A percentile compares a stretch with the other conserved stretches of the same genome.
These are phyloP conservation scores for Urophycis tenuis DNA, from an alignment of 2,797 vertebrate species.

Conservation along the genomic window DNA sequence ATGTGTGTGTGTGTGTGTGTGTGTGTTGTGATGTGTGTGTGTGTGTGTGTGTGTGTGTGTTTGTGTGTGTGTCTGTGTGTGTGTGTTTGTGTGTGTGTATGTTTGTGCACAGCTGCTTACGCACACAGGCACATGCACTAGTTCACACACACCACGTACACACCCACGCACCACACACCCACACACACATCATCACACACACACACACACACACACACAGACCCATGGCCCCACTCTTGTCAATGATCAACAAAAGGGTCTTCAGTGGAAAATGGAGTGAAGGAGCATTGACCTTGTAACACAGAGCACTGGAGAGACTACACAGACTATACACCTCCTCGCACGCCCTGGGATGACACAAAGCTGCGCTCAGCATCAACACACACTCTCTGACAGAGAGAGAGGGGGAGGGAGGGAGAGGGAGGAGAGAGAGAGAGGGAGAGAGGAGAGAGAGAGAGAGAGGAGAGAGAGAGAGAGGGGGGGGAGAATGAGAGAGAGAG, in stretches of 20 bases:
- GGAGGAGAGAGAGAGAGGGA: too few relatives aligned
- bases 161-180: too few relatives aligned
- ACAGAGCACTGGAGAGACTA: too few relatives aligned
- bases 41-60: conserved; percentile 33
- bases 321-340: conserved; percentile 31
- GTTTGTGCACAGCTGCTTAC: conserved; percentile 24
- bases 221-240: too few relatives aligned
- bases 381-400: conserved; percentile 27
- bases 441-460: conserved; percentile 19
- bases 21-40: conserved; percentile 36
- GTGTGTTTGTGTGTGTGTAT: too few relatives aligned
- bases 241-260: conserved; percentile 47
- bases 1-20: conserved; percentile 37
- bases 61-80: conserved; percentile 35
- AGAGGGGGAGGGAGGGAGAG: too few relatives aligned
- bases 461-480: too few relatives aligned
- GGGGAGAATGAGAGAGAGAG: conserved; percentile 6
- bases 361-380: conserved; percentile 21
- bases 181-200: too few relatives aligned
- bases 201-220: not conserved
- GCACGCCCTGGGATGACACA: conserved; percentile 43
- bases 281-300: conserved; percentile 22
- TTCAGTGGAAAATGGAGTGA: conserved; percentile 40
- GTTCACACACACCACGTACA: too few relatives aligned
- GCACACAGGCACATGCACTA: not conserved